Evolutionary conservation across 2,797 vertebrate genomes (phyloP).

Genomic region (Podarcis siculus): DNA sequence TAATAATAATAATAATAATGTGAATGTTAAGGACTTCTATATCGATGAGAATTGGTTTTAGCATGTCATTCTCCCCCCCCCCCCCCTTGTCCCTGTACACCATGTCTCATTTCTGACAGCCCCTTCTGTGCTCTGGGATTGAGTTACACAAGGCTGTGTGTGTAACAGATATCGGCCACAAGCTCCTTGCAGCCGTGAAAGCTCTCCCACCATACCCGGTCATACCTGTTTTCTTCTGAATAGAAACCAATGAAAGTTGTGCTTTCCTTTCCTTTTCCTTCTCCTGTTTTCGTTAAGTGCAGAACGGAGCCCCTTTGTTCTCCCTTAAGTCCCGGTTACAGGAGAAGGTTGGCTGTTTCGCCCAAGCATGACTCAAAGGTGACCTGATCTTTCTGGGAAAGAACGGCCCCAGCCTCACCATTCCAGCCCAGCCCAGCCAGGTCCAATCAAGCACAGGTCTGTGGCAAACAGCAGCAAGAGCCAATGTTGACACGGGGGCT

Average conservation of each 20-base stretch:
- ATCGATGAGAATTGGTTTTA: neutral
- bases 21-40: neutral
- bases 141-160: constrained; percentile 18
- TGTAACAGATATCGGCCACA: constrained; percentile 38
- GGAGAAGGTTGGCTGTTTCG: constrained; percentile 6
- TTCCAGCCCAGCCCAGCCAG: neutral
- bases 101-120: neutral
- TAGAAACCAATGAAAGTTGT: constrained; percentile 67
- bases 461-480: constrained; percentile 18
- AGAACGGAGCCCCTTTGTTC: constrained; percentile 51
- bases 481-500: neutral
- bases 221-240: constrained; percentile 77
- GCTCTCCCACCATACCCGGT: constrained; percentile 67
- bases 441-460: neutral
- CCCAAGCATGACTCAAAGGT: constrained; percentile 47
- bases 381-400: constrained; percentile 67
- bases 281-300: constrained; percentile 41
- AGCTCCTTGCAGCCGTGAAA: constrained; percentile 4
- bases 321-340: constrained; percentile 45
- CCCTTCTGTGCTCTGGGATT: neutral
- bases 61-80: no score
- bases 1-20: neutral
- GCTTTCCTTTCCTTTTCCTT: neutral
- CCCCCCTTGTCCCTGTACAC: neutral
- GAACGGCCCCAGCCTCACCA: constrained; percentile 8